Base-by-base conservation (phyloP, 2,797 vertebrate genomes). In the Alcedo atthis region DNA sequence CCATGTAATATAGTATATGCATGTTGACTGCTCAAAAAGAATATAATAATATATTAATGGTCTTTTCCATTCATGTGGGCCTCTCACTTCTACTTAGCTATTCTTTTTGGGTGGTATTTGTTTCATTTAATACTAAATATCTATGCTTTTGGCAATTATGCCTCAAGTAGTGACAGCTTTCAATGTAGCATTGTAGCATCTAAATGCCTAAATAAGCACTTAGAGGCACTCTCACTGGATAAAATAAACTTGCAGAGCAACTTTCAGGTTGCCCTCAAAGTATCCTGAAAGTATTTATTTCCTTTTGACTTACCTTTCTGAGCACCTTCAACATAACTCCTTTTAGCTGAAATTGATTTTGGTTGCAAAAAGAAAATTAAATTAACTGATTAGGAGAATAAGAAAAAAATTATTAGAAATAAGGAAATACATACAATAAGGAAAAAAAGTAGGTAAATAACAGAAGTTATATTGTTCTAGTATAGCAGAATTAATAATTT, bases 1-100 rank as follows among this genome's bases (percentile, higher is more conserved):
- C 25, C 30, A 8, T 10, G 14, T 54, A 10, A 15, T 17, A 6
- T 9, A 14, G 19, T 22, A 18, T 7, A 9, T 0, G 1, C 12
- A 13, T 43, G 9, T 9, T 37, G 33, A 9, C 16, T 42, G 22
- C 2, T 61, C 55, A 46, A 16, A 73, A 63, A 30, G 6, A 83
- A 73, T 42, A 32, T 20, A 42, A 69, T 81, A 84, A 18, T 19
- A 32, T 12, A 11, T 9, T 18, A 77, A 22, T 12, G 25, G 3
- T 22, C 8, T 33, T 66, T 92, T 83, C 30, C 20, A 3, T 76
- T 76, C 64, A 37, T 0, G 0, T 25, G 46, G 5, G 19, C 5
- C 8, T 32, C 26, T 85, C 35, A n/a, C 11, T 74, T 57, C 19
- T 37, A n/a, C 35, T 8, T 48, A 35, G 6, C 15, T 83, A 25